Evolutionary conservation across 2,888 invertebrate genomes (phyloP).

Genomic region (Myopa tessellatipennis): DNA sequence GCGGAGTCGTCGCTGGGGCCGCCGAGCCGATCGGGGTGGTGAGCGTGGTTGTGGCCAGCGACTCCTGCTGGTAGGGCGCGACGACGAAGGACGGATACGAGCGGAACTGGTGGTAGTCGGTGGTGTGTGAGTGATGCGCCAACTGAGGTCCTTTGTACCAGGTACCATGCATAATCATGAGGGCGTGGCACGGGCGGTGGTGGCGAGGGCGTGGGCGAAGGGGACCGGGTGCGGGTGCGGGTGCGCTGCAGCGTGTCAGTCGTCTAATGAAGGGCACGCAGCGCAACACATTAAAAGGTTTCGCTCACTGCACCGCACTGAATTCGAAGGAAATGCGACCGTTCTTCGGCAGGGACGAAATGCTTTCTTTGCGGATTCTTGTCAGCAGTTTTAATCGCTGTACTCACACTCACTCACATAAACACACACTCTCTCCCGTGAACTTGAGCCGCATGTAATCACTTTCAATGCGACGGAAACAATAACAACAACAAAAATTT

Average conservation of each 20-base stretch:
- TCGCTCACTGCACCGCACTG: no score
- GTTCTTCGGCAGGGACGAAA: no score
- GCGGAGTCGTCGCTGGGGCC: slow-evolving; percentile 50
- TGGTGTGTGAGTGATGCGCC: slow-evolving; percentile 58
- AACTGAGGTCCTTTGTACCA: slow-evolving; percentile 68
- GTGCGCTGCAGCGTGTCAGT: background rate
- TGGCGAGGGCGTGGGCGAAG: background rate
- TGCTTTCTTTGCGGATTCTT: no score
- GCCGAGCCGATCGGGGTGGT: slow-evolving; percentile 5
- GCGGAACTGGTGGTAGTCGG: slow-evolving; percentile 64
- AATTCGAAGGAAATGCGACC: no score
- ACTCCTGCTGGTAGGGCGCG: slow-evolving; percentile 61
- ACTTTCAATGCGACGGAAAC: background rate
- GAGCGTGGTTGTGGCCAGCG: slow-evolving; percentile 38
- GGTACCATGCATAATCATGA: slow-evolving; percentile 68
- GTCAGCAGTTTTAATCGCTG: background rate
- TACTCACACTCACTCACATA: background rate
- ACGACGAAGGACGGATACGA: slow-evolving; percentile 66
- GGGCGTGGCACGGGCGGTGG: slow-evolving; percentile 43
- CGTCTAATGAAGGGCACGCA: no score
- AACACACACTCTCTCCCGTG: background rate
- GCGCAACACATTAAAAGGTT: background rate
- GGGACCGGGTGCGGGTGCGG: background rate
- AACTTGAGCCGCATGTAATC: background rate
- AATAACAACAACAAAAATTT: background rate